Evolutionary conservation across 30 jellyfish, hydroid and myxozoan species (phyloP), one percentile per base, ranked within the genome.

Genomic region (Phacellophora camtschatica): DNA sequence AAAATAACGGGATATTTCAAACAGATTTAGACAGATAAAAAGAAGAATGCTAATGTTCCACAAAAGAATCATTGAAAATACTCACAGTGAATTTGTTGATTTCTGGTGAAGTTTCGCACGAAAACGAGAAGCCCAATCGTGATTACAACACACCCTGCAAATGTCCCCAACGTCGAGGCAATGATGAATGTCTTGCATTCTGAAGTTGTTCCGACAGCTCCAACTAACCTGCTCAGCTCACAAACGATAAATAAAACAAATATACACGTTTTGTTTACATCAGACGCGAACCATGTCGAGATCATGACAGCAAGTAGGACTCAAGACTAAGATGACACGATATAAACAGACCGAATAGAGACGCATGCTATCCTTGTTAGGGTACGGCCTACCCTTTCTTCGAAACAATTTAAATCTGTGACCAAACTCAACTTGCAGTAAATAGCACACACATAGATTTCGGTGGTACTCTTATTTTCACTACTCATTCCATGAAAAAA

Each of bases 81-180:
- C 64, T 18, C 63, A 78, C 90, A 74, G 8, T 74, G 73, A 27
- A 28, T n/a, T 13, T 18, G 23, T n/a, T 29, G 34, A 15, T 27
- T 22, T 61, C 77, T 80, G 31, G 59, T 13, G 22, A 76, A 59
- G 22, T 61, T 70, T 4, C 84, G 69, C 45, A 66, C 48, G 51
- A 18, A 42, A 25, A 50, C 1, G 50, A 80, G 11, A 34, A 66
- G 69, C 8, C 68, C 84, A 22, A 80, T 37, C 15, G 91, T 1
- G 3, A 65, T 2, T 36, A 55, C 5, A 15, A 55, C 13, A 33
- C 91, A 80, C 20, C 71, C 91, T 8, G 68, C 84, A 41, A 80
- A 65, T 11, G 91, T 80, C 5, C 91, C 91, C 45, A 80, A 20
- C 12, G 82, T 67, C 42, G 91, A 80, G 3, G 84, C 91, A 16